Conservation (phyloP, 1,140 invertebrate species). For the Neodiprion fabricii region DNA sequence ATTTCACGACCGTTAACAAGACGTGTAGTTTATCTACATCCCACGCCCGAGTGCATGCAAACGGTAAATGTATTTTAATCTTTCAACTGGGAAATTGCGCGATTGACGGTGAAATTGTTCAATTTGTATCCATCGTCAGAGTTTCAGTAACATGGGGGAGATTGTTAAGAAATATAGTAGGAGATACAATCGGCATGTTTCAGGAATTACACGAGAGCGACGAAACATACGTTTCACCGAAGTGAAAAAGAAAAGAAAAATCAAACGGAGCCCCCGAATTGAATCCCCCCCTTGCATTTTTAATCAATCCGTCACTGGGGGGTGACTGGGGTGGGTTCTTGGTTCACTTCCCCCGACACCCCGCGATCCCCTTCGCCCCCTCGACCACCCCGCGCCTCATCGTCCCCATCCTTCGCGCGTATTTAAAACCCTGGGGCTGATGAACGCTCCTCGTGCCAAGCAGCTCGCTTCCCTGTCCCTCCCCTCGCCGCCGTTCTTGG, state of each 20-base stretch:
- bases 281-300: conserved; percentile 60
- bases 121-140: too few species aligned
- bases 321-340: neutral
- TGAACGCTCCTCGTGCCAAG: conserved; percentile 62
- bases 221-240: too few species aligned
- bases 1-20: too few species aligned
- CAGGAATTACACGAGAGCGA: too few species aligned
- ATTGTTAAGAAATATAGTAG: too few species aligned
- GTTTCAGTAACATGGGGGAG: too few species aligned
- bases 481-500: neutral
- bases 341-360: neutral
- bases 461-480: conserved; percentile 31
- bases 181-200: too few species aligned
- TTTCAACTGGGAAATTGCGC: too few species aligned
- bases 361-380: neutral
- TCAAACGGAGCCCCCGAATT: conserved; percentile 45
- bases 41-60: too few species aligned
- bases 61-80: too few species aligned
- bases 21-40: too few species aligned
- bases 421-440: conserved; percentile 64
- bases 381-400: conserved; percentile 21
- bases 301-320: conserved; percentile 63
- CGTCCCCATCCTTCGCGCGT: conserved; percentile 57
- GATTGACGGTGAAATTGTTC: too few species aligned
- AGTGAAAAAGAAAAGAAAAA: conserved; percentile 36